Evolutionary conservation across 2,797 vertebrate species (phyloP).

Genomic region (Arnoldichthys spilopterus): DNA sequence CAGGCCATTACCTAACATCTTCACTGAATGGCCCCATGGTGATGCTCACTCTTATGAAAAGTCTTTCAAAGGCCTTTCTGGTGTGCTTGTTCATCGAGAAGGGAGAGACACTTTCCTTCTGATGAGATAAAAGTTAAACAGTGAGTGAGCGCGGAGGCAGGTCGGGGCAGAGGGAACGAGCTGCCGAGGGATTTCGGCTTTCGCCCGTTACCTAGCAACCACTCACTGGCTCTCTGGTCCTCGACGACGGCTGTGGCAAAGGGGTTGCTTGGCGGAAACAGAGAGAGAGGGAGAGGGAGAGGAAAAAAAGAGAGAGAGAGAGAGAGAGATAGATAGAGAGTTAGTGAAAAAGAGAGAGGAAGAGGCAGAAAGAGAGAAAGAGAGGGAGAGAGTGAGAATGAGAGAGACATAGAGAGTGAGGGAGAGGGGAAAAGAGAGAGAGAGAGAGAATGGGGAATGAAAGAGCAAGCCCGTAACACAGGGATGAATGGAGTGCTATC

Average conservation of each 20-base stretch:
- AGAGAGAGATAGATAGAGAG: constrained; percentile 3
- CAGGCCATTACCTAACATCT: background rate
- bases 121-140: constrained; percentile 59
- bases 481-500: constrained; percentile 12
- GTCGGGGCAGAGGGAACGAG: constrained; percentile 71
- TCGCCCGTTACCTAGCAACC: constrained; percentile 81
- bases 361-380: constrained; percentile 13
- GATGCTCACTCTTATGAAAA: constrained; percentile 1
- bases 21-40: background rate
- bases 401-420: constrained; percentile 32
- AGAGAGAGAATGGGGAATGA: constrained; percentile 28
- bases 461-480: constrained; percentile 41
- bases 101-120: constrained; percentile 44
- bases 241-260: constrained; percentile 45
- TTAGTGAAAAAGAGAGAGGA: constrained; percentile 28
- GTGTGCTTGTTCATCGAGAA: constrained; percentile 39
- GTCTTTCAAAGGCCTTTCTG: constrained; percentile 14
- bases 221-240: constrained; percentile 68
- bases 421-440: constrained; percentile 19
- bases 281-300: constrained; percentile 27
- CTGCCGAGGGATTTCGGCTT: constrained; percentile 86
- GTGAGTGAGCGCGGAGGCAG: constrained; percentile 69
- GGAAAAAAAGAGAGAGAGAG: constrained; percentile 22
- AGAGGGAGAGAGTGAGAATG: too few relatives aligned
- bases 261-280: constrained; percentile 37